These are phyloP conservation scores for Kuschelorhynchus macadamiae DNA, from an alignment of 2,888 invertebrate species.

Conservation along the genomic window DNA sequence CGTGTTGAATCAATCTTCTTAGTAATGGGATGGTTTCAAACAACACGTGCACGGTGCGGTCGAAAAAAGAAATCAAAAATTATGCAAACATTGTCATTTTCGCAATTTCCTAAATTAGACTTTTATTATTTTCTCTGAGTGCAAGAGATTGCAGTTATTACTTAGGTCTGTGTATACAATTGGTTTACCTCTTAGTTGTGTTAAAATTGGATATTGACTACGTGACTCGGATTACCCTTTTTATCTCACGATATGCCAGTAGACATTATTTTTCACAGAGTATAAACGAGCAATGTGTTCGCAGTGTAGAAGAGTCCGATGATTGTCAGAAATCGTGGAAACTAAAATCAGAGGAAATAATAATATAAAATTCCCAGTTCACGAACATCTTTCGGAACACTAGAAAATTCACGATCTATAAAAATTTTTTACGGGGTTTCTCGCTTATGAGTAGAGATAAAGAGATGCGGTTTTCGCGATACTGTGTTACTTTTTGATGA, in stretches of 20 bases:
- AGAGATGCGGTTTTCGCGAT: no score
- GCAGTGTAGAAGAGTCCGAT: no score
- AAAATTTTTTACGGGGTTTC: no score
- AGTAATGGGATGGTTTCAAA: slow-evolving; percentile 29
- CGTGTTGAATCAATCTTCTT: slow-evolving; percentile 46
- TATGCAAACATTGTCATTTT: slow-evolving; percentile 40
- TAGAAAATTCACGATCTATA: no score
- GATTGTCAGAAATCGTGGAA: no score
- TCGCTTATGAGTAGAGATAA: no score
- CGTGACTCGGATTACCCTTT: slow-evolving; percentile 38
- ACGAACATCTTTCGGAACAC: no score
- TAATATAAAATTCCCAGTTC: no score
- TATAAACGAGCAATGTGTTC: no score
- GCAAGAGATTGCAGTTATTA: slow-evolving; percentile 48
- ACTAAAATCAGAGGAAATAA: no score
- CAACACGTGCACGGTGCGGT: slow-evolving; percentile 41
- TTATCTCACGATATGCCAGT: slow-evolving; percentile 1
- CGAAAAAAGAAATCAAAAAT: slow-evolving; percentile 22
- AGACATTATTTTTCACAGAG: no score
- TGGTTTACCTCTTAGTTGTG: slow-evolving; percentile 58
- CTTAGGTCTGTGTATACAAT: slow-evolving; percentile 57
- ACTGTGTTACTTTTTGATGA: no score
- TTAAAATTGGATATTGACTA: slow-evolving; percentile 40
- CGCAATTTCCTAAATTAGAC: slow-evolving; percentile 41
- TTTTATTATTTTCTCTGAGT: slow-evolving; percentile 38